These are phyloP conservation scores for Oconnorella tubifera DNA, from an alignment of 2,888 invertebrate genomes.

Conservation along the genomic window DNA sequence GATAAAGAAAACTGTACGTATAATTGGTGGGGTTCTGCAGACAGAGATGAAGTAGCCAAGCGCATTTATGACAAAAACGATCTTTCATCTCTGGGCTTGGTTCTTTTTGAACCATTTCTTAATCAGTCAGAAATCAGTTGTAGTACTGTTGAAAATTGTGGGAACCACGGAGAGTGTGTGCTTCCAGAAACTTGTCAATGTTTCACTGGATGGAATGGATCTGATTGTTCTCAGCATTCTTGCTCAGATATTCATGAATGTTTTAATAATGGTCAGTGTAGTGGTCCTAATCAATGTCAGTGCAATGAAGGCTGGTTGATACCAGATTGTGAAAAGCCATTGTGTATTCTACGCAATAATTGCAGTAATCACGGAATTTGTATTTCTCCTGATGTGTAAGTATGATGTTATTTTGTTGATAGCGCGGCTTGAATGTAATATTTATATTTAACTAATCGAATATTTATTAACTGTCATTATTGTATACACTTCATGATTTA, in stretches of 20 bases:
- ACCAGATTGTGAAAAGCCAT: slow-evolving; percentile 28
- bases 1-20: slow-evolving; percentile 14
- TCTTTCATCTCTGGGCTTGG: slow-evolving; percentile 2
- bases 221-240: slow-evolving; percentile 14
- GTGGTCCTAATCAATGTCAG: slow-evolving; percentile 35
- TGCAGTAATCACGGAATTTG: slow-evolving; percentile 24
- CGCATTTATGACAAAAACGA: slow-evolving; percentile 18
- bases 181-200: slow-evolving; percentile 21
- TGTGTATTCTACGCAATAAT: slow-evolving; percentile 25
- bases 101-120: slow-evolving; percentile 22
- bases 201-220: slow-evolving; percentile 18
- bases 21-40: slow-evolving; percentile 24
- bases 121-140: slow-evolving; percentile 16
- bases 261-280: slow-evolving; percentile 33
- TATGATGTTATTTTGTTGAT: too few species aligned
- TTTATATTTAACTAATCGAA: too few species aligned
- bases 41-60: background rate
- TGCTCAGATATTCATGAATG: slow-evolving; percentile 30
- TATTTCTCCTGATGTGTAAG: slow-evolving; percentile 20
- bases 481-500: too few species aligned
- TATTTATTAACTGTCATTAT: too few species aligned
- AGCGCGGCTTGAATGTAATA: too few species aligned
- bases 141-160: slow-evolving; percentile 17
- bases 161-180: slow-evolving; percentile 22
- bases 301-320: slow-evolving; percentile 34